Percentiles rank a stretch among this genome's conserved stretches.
phyloP scores from a whole-genome alignment of 2,888 invertebrate genomes.

The Protula sp. region DNA sequence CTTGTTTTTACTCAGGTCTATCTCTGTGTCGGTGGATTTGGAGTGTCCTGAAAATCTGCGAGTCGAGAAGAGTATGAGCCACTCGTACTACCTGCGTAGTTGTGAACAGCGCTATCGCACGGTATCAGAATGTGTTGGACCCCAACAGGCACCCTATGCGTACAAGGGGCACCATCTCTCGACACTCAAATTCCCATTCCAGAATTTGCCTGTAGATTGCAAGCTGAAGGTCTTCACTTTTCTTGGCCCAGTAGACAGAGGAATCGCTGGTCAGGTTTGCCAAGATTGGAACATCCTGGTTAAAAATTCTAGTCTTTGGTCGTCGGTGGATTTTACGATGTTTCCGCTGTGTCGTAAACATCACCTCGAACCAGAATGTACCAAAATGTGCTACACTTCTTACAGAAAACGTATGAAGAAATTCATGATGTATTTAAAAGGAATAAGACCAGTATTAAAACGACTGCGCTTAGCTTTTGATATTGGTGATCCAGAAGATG shows the following conservation, averaged over 20 bases:
- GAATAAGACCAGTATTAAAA: conserved; percentile 33
- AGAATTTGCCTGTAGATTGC: conserved; percentile 39
- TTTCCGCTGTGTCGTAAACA: conserved; percentile 40
- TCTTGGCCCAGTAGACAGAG: conserved; percentile 38
- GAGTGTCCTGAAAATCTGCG: not conserved
- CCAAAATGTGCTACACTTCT: conserved; percentile 33
- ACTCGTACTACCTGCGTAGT: not conserved
- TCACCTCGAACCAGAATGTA: conserved; percentile 28
- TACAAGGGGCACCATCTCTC: not conserved
- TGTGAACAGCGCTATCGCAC: not conserved
- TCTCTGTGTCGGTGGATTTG: not conserved
- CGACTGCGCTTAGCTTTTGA: conserved; percentile 49
- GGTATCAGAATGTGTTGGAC: not conserved
- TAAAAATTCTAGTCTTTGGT: conserved; percentile 40
- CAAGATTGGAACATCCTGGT: conserved; percentile 36
- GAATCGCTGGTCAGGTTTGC: conserved; percentile 36
- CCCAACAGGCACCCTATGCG: not conserved
- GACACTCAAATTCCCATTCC: conserved; percentile 33
- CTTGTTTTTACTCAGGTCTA: not conserved
- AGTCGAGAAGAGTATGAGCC: not conserved
- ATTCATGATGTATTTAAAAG: conserved; percentile 34
- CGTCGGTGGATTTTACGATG: conserved; percentile 37
- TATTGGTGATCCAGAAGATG: conserved; percentile 41
- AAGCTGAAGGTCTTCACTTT: conserved; percentile 45
- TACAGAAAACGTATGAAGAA: conserved; percentile 38